phyloP scores from a whole-genome alignment of 2,797 vertebrate genomes.

The Allobates femoralis region DNA sequence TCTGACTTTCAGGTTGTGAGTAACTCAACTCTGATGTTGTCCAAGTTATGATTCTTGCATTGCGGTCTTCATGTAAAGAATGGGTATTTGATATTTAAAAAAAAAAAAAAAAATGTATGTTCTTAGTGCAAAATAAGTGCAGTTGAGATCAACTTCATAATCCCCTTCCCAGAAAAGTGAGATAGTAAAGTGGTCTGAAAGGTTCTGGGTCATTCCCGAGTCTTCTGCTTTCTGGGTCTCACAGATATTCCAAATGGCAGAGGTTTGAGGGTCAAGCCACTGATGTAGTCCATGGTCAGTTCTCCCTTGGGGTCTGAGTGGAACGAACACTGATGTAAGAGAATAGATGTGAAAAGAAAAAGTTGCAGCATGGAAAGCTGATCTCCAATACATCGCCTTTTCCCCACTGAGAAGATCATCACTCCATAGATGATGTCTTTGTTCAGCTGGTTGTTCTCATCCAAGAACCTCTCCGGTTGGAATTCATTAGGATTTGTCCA shows the following conservation, averaged over 20 bases:
- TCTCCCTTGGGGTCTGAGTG: conserved; percentile 72
- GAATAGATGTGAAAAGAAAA: conserved; percentile 79
- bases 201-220: neutral
- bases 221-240: conserved; percentile 43
- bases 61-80: neutral
- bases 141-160: neutral
- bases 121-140: neutral
- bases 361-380: conserved; percentile 81
- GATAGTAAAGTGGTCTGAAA: neutral
- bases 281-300: conserved; percentile 74
- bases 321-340: conserved; percentile 82
- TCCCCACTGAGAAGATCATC: conserved; percentile 82
- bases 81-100: neutral
- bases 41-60: neutral
- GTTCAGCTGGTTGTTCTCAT: conserved; percentile 72
- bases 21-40: neutral
- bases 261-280: conserved; percentile 81
- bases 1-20: neutral
- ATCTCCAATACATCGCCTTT: conserved; percentile 81
- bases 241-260: conserved; percentile 76
- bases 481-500: conserved; percentile 81
- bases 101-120: no score
- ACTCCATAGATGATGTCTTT: conserved; percentile 75
- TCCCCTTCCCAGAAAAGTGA: neutral
- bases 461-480: conserved; percentile 77